phyloP scores from a whole-genome alignment of 2,113 vertebrate genomes.

The Pandion haliaetus region DNA sequence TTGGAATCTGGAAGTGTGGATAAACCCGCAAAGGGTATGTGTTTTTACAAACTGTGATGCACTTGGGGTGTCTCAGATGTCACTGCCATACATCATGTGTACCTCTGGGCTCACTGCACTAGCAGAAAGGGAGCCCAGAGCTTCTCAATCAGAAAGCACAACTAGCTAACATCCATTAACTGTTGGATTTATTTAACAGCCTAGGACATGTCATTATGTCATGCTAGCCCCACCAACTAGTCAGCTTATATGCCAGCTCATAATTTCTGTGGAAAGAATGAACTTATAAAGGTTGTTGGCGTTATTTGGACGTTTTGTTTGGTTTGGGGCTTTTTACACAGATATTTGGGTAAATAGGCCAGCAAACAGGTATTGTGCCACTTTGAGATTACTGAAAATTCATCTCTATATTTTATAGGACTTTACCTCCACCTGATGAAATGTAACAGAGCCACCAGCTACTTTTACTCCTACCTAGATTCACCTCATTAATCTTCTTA shows the following conservation, averaged over 20 bases:
- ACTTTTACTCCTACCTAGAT: neutral
- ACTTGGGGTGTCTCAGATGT: neutral
- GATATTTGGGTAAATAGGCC: neutral
- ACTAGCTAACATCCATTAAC: neutral
- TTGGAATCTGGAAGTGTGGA: neutral
- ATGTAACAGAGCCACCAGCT: neutral
- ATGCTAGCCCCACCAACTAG: neutral
- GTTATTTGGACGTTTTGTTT: neutral
- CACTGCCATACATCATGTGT: neutral
- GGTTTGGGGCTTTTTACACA: rapidly evolving
- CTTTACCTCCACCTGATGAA: neutral
- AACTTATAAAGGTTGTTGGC: neutral
- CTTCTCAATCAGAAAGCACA: neutral
- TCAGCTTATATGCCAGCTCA: neutral
- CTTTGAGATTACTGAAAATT: neutral
- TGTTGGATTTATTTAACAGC: neutral
- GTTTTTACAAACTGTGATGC: neutral
- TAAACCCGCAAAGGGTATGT: neutral
- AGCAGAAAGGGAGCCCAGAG: neutral
- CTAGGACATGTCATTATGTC: neutral
- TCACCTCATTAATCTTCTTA: neutral
- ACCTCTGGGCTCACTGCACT: neutral
- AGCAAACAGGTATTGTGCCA: neutral
- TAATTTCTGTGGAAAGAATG: neutral
- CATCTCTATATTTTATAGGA: neutral